These are phyloP conservation scores for Pluvianellus socialis DNA, from an alignment of 2,113 vertebrate genomes.

Conservation along the genomic window DNA sequence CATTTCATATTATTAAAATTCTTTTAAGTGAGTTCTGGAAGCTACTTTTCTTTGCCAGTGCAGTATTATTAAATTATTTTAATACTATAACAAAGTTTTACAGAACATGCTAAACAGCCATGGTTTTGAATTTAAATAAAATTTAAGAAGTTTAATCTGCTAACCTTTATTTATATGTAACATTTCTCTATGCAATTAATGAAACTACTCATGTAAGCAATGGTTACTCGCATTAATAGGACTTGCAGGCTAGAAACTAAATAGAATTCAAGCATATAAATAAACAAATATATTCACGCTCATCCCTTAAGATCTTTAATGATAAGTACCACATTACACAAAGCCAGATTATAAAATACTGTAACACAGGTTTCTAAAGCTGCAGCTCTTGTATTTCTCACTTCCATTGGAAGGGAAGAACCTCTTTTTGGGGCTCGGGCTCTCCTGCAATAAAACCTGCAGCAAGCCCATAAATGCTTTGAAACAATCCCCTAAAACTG, in stretches of 20 bases:
- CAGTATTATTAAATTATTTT: background rate
- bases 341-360: background rate
- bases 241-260: slow-evolving; percentile 17
- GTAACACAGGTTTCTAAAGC: background rate
- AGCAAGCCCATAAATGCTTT: background rate
- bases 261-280: slow-evolving; percentile 29
- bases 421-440: fast-evolving
- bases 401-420: background rate
- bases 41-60: background rate
- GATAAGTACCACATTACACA: background rate
- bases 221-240: background rate
- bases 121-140: slow-evolving; percentile 12
- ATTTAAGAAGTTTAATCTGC: background rate
- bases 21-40: background rate
- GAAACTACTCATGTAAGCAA: background rate
- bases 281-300: background rate
- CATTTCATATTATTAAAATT: background rate
- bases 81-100: slow-evolving; percentile 8
- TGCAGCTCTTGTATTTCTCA: background rate
- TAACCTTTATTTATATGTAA: slow-evolving; percentile 20
- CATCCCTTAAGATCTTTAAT: slow-evolving; percentile 16
- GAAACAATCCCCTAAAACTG: background rate
- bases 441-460: background rate
- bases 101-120: background rate
- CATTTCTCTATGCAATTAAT: slow-evolving; percentile 19